phyloP scores from a whole-genome alignment of 2,113 vertebrate species.

The Scartelaos histophorus region DNA sequence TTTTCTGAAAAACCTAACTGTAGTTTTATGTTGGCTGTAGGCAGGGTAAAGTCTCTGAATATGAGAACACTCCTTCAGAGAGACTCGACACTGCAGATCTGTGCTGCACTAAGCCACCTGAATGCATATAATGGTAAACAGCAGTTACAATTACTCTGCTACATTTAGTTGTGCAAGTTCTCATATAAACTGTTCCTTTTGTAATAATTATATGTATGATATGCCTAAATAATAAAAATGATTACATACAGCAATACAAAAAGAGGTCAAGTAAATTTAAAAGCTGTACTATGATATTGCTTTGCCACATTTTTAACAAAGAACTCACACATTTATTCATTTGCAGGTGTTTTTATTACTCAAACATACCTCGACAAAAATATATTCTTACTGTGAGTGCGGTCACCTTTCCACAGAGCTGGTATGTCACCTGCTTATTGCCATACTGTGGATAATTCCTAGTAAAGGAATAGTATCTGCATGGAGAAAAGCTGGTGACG shows the following conservation, averaged over 20 bases:
- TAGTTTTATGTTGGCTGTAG: constrained; percentile 14
- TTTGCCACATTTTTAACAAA: no score
- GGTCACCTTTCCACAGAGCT: no score
- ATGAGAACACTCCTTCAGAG: constrained; percentile 15
- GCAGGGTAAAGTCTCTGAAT: constrained; percentile 12
- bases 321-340: no score
- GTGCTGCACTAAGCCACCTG: not conserved
- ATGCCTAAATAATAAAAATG: not conserved
- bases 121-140: not conserved
- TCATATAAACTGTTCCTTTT: not conserved
- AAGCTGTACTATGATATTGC: no score
- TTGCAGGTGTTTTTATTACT: no score
- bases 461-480: no score
- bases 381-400: no score
- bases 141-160: not conserved
- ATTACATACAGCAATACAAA: not conserved
- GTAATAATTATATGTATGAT: not conserved
- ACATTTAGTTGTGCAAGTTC: not conserved
- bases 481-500: no score
- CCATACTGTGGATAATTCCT: no score
- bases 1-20: constrained; percentile 8
- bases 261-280: no score
- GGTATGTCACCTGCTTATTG: no score
- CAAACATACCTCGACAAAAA: no score
- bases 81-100: not conserved